Evolutionary conservation across 2,888 invertebrate genomes (phyloP), one percentile per base, ranked within the genome.

Genomic region (Drosophila peninsularis): DNA sequence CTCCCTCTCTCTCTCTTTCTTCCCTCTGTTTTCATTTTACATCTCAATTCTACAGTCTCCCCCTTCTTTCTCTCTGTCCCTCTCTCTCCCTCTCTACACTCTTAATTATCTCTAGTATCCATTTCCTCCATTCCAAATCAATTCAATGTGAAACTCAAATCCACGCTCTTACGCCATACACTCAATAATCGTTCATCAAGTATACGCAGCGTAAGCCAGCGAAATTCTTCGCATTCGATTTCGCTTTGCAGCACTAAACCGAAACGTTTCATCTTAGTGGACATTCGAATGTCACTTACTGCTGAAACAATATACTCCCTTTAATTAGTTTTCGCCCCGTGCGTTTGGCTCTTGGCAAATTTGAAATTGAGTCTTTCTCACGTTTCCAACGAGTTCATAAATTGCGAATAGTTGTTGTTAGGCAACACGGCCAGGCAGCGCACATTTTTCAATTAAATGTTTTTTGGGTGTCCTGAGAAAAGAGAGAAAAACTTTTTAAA

Each of bases 371-470:
- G 45, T 34, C 13, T 36, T 41, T 17, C 71, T 72, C 72, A 62
- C 56, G 71, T 78, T 73, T 82, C 77, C 47, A 62, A 17, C 41
- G 69, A 50, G 57, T 64, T 64, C 66, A 82, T 69, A 79, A 79
- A 79, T 85, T 82, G 64, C 57, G 41, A 64, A 50, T 39, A 60
- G 42, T 58, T 73, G 80, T 80, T 80, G 80, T 66, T 71, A 73
- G 62, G 75, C 49, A 77, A 68, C n/a, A n/a, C n/a, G n/a, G n/a
- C n/a, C 49, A 69, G 56, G 64, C 47, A 73, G 53, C 34, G 34
- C 9, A n/a, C 81, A 83, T 72, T 75, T 78, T 84, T 72, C 82
- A 84, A 83, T 83, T 83, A 73, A 87, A 84, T 86, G 61, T 62
- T 47, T 56, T 61, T 30, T 2, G 24, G 24, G 24, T 5, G n/a